Evolutionary conservation across 2,113 vertebrate species (phyloP), one percentile per base, ranked within the genome.

Genomic region (Tretioscincus oriximinensis): DNA sequence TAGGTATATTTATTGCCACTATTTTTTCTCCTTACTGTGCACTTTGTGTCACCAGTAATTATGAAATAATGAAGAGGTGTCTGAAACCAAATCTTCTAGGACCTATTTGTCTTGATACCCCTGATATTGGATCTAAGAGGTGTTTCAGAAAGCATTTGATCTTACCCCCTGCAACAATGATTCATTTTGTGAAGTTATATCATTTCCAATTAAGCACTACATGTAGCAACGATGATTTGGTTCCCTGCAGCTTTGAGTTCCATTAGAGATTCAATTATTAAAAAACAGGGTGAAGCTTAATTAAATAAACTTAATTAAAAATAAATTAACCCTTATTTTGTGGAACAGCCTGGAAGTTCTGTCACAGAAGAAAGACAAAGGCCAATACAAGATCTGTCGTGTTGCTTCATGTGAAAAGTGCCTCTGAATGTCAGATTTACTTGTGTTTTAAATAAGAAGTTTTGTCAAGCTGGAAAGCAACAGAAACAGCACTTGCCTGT

Each of bases 251-350:
- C 71, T 84, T 84, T 88, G 71, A 84, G 51, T 91, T 89, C 81
- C 69, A 89, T 85, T 86, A 88, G 67, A 84, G 81, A 91, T 87
- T 89, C 35, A 88, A 76, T 91, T 88, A 91, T 89, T 90, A 80
- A 83, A 66, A 87, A 88, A 84, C 24, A 47, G 7, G 71, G 61
- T 86, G 74, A 86, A 85, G 47, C 49, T 89, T 90, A 91, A 90
- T 93, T 92, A 92, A 93, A 87, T 89, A 90, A 90, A 81, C 45
- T 71, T 93, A 92, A 91, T 93, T 91, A 89, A 88, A 93, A 89
- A 88, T 90, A 88, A 67, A 85, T 91, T 91, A 91, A 91, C 86
- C 84, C 82, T 90, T 89, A 86, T 87, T 67, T 81, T 29, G 90
- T 64, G 31, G 89, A 83, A 54, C 28, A 83, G 82, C 61, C 71